Conservation (phyloP, 2,888 invertebrate species). For the Pristionchus arcanus region DNA sequence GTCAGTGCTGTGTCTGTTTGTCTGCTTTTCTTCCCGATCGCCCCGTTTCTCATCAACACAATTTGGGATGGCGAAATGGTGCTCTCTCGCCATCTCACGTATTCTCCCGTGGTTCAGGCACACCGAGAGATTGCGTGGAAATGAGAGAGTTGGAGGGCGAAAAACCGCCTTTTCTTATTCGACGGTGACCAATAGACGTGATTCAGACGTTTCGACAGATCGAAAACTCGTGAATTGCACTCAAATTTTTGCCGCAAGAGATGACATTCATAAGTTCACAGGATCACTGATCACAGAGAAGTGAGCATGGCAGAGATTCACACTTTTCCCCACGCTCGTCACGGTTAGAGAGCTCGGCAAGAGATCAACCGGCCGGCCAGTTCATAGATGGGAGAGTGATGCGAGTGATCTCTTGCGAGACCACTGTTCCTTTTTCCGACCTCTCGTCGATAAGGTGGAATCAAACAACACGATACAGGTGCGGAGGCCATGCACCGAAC, state of each 20-base stretch:
- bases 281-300: no score
- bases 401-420: not conserved
- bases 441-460: no score
- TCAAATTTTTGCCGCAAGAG: no score
- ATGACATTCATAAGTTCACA: no score
- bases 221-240: no score
- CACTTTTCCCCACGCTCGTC: not conserved
- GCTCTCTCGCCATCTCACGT: not conserved
- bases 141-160: not conserved
- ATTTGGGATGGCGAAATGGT: not conserved
- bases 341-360: not conserved
- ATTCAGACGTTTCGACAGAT: not conserved
- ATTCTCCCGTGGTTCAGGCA: not conserved
- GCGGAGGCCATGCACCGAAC: no score
- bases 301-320: not conserved
- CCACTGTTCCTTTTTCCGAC: no score
- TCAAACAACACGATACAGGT: no score
- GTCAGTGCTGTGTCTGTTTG: constrained; percentile 8
- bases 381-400: not conserved
- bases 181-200: not conserved
- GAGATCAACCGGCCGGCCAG: not conserved
- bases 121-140: not conserved
- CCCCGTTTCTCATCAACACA: not conserved
- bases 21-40: not conserved
- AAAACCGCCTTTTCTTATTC: not conserved